phyloP scores from a whole-genome alignment of 2,797 vertebrate species.

The Chelidonichthys spinosus region DNA sequence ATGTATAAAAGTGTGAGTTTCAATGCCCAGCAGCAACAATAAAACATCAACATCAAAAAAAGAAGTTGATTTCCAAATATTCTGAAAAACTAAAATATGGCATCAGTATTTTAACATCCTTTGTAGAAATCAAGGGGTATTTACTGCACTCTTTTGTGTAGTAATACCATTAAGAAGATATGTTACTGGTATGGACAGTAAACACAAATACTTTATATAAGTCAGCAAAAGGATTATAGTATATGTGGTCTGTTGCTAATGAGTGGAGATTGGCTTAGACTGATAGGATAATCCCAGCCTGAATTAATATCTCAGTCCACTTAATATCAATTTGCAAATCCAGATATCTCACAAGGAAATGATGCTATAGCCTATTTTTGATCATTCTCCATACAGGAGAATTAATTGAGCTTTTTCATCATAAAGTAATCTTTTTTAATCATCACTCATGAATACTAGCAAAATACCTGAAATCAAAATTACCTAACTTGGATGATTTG shows the following conservation, averaged over 20 bases:
- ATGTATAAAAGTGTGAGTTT: neutral
- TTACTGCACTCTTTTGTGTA: too few species aligned
- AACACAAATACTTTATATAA: neutral
- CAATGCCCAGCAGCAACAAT: neutral
- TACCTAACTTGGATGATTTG: neutral
- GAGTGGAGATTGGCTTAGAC: neutral
- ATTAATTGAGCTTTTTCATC: neutral
- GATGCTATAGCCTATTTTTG: neutral
- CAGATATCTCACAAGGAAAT: neutral
- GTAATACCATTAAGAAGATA: too few species aligned
- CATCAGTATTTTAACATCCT: neutral
- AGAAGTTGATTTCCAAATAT: neutral
- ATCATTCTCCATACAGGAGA: neutral
- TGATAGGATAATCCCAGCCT: neutral
- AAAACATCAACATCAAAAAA: neutral
- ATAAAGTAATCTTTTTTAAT: neutral
- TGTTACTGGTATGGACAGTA: too few species aligned
- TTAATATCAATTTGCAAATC: neutral
- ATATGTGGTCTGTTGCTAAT: accelerated
- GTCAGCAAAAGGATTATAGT: neutral
- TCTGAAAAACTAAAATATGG: neutral
- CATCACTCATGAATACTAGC: too few species aligned
- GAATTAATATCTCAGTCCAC: neutral
- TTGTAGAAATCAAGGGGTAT: too few species aligned
- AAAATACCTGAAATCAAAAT: neutral